A percentile compares a stretch with the other conserved stretches of the same genome.
Conservation (phyloP, 1,140 invertebrate species). For the Drosophila murphyi region DNA sequence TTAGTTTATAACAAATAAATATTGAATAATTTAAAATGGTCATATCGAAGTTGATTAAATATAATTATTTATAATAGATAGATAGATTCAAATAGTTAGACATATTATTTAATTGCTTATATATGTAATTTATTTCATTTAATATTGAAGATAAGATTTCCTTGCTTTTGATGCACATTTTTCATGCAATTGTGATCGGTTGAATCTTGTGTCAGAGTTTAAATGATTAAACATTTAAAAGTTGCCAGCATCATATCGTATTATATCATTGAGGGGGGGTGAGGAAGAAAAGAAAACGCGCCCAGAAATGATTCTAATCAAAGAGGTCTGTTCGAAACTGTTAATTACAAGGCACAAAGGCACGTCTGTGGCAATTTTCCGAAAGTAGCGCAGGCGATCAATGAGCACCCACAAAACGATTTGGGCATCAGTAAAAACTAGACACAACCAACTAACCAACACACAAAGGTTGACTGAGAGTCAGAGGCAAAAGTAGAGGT, state of each 20-base stretch:
- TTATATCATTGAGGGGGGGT: neutral
- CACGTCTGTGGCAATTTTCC: conserved; percentile 74
- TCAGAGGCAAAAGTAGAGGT: neutral
- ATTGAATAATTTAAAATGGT: too few species aligned
- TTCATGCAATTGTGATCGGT: neutral
- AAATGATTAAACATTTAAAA: conserved; percentile 32
- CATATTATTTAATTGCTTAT: too few species aligned
- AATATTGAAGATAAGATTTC: too few species aligned
- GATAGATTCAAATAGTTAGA: too few species aligned
- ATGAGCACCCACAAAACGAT: conserved; percentile 68
- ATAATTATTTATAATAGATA: too few species aligned
- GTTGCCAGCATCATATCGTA: conserved; percentile 35
- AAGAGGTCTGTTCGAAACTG: conserved; percentile 66
- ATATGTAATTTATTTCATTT: too few species aligned
- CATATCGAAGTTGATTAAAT: too few species aligned
- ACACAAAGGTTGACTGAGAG: conserved; percentile 9
- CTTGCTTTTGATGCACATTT: too few species aligned
- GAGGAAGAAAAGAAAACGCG: conserved; percentile 52
- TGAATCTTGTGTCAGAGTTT: conserved; percentile 34
- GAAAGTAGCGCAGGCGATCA: conserved; percentile 76
- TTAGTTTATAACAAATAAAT: too few species aligned
- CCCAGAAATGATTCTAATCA: conserved; percentile 79
- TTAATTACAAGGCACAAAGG: conserved; percentile 74
- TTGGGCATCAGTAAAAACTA: conserved; percentile 35
- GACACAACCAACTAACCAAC: neutral